phyloP scores from a whole-genome alignment of 1,140 invertebrate genomes.

The Gryon sp. region DNA sequence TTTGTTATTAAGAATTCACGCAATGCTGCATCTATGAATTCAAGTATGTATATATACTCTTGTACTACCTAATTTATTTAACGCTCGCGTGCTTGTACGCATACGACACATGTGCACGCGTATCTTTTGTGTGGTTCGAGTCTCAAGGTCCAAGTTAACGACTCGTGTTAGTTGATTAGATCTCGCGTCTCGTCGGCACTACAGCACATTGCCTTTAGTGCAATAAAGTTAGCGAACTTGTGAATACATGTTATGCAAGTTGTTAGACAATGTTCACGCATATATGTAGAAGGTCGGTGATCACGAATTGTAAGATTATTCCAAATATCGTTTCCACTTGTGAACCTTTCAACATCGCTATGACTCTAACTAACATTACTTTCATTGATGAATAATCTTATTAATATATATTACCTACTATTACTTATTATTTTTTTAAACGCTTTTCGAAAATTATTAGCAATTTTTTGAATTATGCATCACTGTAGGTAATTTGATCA shows the following conservation, averaged over 20 bases:
- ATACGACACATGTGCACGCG: conserved; percentile 51
- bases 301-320: conserved; percentile 50
- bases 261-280: conserved; percentile 41
- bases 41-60: too few species aligned
- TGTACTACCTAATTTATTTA: conserved; percentile 20
- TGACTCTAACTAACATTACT: too few species aligned
- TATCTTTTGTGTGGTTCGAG: conserved; percentile 64
- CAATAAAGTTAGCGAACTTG: conserved; percentile 65
- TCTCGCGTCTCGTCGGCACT: conserved; percentile 32
- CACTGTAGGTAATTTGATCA: too few species aligned
- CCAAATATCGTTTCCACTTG: conserved; percentile 5
- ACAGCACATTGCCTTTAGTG: conserved; percentile 32
- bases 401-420: too few species aligned
- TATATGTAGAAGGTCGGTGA: conserved; percentile 56
- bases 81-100: conserved; percentile 16
- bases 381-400: too few species aligned
- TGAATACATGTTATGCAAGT: conserved; percentile 64
- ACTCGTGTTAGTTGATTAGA: conserved; percentile 56
- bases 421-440: too few species aligned
- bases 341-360: neutral
- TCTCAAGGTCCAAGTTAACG: conserved; percentile 63
- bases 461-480: too few species aligned
- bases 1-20: neutral
- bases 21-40: conserved; percentile 3
- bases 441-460: too few species aligned